Evolutionary conservation across 2,113 vertebrate genomes (phyloP).

Genomic region (Camelus bactrianus): DNA sequence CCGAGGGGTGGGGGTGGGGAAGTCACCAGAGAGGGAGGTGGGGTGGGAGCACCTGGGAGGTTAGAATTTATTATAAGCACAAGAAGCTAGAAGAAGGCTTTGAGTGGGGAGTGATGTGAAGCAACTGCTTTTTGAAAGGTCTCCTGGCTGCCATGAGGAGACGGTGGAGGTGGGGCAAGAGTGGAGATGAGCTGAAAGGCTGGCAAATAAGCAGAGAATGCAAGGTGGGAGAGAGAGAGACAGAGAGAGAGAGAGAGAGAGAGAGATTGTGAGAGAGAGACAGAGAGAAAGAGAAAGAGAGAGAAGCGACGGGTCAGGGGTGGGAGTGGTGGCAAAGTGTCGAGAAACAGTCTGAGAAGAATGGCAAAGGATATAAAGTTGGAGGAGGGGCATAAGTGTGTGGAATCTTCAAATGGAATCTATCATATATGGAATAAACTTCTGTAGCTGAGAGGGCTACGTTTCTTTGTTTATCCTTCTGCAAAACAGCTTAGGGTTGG

Average conservation of each 20-base stretch:
- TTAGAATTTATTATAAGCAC: not conserved
- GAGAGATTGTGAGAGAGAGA: too few species aligned
- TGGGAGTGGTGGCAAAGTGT: too few species aligned
- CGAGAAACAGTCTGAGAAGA: not conserved
- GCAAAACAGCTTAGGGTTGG: not conserved
- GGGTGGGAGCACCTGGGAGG: too few species aligned
- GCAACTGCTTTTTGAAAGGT: not conserved
- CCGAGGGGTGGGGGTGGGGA: accelerated
- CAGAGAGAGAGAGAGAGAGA: accelerated
- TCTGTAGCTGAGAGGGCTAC: not conserved
- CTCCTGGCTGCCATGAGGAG: not conserved
- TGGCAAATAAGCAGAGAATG: not conserved
- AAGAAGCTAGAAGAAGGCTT: not conserved
- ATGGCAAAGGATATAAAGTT: not conserved
- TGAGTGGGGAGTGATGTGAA: not conserved
- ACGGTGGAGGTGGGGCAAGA: not conserved
- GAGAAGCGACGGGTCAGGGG: too few species aligned
- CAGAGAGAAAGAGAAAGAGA: not conserved
- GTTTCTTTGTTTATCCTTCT: slow-evolving; percentile 3
- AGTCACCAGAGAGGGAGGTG: not conserved
- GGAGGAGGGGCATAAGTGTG: not conserved
- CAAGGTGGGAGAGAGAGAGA: too few species aligned
- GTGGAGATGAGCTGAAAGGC: not conserved
- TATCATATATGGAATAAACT: not conserved
- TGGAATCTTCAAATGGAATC: not conserved